Conservation (phyloP, 2,797 vertebrate species). For the Lepilemur septentrionalis region DNA sequence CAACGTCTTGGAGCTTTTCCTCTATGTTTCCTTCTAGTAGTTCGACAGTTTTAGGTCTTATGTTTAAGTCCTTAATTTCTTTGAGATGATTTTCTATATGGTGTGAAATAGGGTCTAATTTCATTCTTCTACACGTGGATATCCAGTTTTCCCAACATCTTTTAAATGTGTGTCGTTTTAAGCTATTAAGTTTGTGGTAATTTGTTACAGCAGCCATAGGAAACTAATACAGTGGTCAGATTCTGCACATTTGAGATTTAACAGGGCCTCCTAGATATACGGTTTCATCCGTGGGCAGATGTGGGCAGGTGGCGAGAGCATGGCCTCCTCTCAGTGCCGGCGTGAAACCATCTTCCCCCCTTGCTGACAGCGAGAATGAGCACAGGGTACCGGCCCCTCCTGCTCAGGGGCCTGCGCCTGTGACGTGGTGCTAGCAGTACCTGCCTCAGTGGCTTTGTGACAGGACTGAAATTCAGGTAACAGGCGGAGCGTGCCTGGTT, state of each 20-base stretch:
- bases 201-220: not conserved
- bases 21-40: not conserved
- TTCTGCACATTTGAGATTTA: no score
- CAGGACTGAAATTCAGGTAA: not conserved
- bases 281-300: accelerated
- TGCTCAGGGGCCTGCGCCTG: no score
- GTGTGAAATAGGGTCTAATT: not conserved
- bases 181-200: not conserved
- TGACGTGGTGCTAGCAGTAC: accelerated
- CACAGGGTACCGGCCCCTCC: no score
- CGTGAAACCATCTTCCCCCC: not conserved
- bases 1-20: not conserved
- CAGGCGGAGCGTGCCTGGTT: not conserved
- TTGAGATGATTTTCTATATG: not conserved
- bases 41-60: not conserved
- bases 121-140: not conserved
- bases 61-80: not conserved
- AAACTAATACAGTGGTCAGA: accelerated
- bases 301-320: accelerated
- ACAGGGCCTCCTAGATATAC: not conserved
- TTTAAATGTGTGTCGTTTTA: not conserved
- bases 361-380: not conserved
- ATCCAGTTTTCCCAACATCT: not conserved
- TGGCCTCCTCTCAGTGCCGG: not conserved
- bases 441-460: not conserved